These are phyloP conservation scores for Planococcus citri DNA, from an alignment of 1,140 invertebrate genomes.

Conservation along the genomic window DNA sequence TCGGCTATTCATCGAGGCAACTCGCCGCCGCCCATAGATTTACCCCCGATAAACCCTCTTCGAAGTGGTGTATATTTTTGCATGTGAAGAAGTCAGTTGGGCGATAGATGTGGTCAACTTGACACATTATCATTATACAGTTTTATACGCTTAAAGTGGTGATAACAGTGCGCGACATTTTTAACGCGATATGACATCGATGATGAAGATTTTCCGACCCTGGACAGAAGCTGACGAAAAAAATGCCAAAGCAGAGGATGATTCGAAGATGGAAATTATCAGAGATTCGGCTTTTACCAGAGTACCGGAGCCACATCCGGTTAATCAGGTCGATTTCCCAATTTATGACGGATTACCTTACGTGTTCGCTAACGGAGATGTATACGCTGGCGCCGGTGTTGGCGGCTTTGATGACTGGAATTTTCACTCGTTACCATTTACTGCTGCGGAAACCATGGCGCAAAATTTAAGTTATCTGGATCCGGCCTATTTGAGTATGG, in stretches of 20 bases:
- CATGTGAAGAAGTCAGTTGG: background rate
- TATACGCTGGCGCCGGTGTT: background rate
- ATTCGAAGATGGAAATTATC: background rate
- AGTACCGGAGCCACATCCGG: slow-evolving; percentile 5
- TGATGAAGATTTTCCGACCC: slow-evolving; percentile 17
- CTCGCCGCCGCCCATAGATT: background rate
- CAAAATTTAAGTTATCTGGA: slow-evolving; percentile 15
- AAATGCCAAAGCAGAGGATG: background rate
- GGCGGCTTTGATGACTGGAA: background rate
- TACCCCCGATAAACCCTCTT: slow-evolving; percentile 1
- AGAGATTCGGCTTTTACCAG: background rate
- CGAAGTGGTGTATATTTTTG: background rate
- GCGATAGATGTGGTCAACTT: background rate
- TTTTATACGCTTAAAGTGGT: too few species aligned
- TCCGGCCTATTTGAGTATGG: slow-evolving; percentile 22
- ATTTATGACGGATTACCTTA: background rate
- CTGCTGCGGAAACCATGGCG: slow-evolving; percentile 5
- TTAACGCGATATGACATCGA: background rate
- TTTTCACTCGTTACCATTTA: background rate
- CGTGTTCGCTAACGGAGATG: background rate
- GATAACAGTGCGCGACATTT: too few species aligned
- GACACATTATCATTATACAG: too few species aligned
- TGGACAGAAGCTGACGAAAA: background rate
- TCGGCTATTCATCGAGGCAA: background rate
- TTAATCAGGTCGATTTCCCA: background rate